Base-by-base conservation (phyloP, 2,888 invertebrate species). In the Lasioglossum malachurum region DNA sequence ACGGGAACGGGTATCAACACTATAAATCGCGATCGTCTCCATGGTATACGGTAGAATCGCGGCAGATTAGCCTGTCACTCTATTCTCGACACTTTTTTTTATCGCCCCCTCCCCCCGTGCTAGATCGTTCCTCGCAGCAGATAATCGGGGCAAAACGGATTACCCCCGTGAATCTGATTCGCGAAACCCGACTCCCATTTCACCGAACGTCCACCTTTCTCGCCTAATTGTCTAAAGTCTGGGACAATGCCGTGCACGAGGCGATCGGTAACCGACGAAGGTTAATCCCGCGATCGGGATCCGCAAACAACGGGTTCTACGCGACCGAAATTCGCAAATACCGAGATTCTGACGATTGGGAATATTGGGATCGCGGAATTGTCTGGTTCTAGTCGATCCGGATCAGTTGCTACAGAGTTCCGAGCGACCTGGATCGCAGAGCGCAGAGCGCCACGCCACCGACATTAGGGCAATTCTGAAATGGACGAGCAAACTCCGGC, bases 21-120 rank as follows among this genome's bases (percentile, higher is more conserved):
- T 57, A 57, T 57, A 57, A 57, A 57, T 57, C 57, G 57, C 57
- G 57, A 57, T n/a, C 57, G 57, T 49, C 49, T 49, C 49, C 49
- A 49, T 23, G 49, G 49, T 46, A 46, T n/a, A 57, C 23, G 57
- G 57, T n/a, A n/a, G 57, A n/a, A 27, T 57, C 57, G 57, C 57
- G 12, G 57, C 57, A 57, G n/a, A 57, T 57, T 57, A 57, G n/a
- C 27, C 57, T n/a, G 57, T 57, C 57, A n/a, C n/a, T 57, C n/a
- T 27, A n/a, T 57, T 57, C 57, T 10, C 49, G 49, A 49, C 19
- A 49, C 19, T n/a, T n/a, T n/a, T n/a, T n/a, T 57, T n/a, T 57
- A n/a, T n/a, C 57, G 23, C 3, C n/a, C 3, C n/a, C n/a, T 4
- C 3, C n/a, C 3, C n/a, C n/a, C 12, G 4, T 74, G 78, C 67